Conservation (phyloP, 1,140 invertebrate genomes). For the Hypsibius dujardini region DNA sequence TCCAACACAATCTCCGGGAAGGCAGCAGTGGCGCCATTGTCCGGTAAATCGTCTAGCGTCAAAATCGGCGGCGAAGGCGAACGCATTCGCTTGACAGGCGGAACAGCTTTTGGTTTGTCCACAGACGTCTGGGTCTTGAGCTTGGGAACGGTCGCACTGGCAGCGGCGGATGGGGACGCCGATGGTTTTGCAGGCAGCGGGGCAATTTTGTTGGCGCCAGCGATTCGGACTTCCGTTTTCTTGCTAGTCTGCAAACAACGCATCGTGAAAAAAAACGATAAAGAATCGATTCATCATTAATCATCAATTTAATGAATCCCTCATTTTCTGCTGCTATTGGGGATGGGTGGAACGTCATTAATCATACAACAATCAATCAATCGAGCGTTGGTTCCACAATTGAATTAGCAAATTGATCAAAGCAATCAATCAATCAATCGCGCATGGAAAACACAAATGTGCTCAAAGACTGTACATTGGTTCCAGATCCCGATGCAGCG, state of each 20-base stretch:
- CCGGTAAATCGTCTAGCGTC: not conserved
- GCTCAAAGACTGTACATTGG: not conserved
- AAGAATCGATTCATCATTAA: too few relatives aligned
- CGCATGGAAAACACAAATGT: not conserved
- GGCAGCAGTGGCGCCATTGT: not conserved
- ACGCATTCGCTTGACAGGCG: too few relatives aligned
- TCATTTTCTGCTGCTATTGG: not conserved
- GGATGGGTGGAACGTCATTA: too few relatives aligned
- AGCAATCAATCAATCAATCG: not conserved
- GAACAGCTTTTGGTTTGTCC: not conserved
- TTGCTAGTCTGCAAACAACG: too few relatives aligned
- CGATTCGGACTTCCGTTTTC: too few relatives aligned
- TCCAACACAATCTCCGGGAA: not conserved
- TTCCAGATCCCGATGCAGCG: not conserved
- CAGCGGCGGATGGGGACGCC: too few relatives aligned
- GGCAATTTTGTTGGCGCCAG: too few relatives aligned
- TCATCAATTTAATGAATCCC: not conserved
- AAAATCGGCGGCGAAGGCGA: not conserved
- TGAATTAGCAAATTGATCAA: too few relatives aligned
- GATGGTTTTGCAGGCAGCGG: too few relatives aligned
- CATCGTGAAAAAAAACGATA: too few relatives aligned
- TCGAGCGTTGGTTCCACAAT: too few relatives aligned
- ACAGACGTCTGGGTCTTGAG: not conserved
- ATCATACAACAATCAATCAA: too few relatives aligned
- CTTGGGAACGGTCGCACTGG: not conserved